Base-by-base conservation (phyloP, 2,888 invertebrate species). In the Mythimna albipuncta region DNA sequence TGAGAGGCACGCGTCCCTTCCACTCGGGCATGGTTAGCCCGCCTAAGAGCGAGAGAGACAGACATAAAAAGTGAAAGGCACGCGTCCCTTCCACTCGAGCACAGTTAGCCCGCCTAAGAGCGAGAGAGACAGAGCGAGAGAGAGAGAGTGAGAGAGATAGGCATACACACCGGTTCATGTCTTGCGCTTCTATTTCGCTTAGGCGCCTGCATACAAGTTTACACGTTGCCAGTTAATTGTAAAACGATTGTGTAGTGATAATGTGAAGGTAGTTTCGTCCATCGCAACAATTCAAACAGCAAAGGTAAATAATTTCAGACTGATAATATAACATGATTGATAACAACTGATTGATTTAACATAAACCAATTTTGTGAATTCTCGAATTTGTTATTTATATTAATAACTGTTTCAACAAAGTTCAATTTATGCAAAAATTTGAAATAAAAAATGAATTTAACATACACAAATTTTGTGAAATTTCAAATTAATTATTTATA, bases 301-400 rank as follows among this genome's bases (percentile, higher is more conserved):
- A 70, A 74, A 74, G 74, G 74, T 74, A 74, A 74, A 74, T 74
- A 74, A 74, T 74, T 74, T 74, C 74, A 74, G 69, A 74, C 74
- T 74, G 74, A 69, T 74, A 69, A 69, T 74, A 74, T 74, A 74
- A 74, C 74, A 74, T 74, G 74, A 69, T 74, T 78, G 75, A 74
- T 78, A 78, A 76, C 72, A 69, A 71, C 72, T 67, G 65, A 77
- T 72, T 58, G 58, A 58, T 67, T 67, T 66, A 57, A 64, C 64
- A 70, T 64, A 64, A 64, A 64, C 61, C 61, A 65, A 71, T 55
- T 71, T 71, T 71, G 71, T 61, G 54, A 41, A 41, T 41, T 41
- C 41, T 41, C 10, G 41, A 41, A 41, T 41, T 41, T 41, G 41
- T 41, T 41, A 41, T 38, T 38, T 41, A 41, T 41, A 41, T 41